These are phyloP conservation scores for Protodeltote pygarga DNA, from an alignment of 2,888 invertebrate genomes.

Conservation along the genomic window DNA sequence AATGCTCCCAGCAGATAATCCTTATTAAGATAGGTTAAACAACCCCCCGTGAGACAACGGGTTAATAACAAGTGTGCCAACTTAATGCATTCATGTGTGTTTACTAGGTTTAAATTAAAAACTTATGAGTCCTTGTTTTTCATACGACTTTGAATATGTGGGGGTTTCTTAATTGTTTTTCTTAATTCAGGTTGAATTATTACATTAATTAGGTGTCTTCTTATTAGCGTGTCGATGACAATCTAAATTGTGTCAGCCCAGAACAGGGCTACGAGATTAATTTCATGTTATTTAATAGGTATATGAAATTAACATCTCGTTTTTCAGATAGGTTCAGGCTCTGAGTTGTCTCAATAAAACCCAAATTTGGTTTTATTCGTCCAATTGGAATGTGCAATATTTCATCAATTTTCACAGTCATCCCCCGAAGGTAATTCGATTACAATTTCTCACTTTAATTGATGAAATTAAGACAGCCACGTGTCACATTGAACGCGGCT, in stretches of 20 bases:
- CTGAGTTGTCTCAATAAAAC: too few relatives aligned
- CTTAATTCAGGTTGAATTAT: neutral
- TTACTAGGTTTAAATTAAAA: conserved; percentile 27
- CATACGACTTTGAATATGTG: neutral
- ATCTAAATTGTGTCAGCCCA: too few relatives aligned
- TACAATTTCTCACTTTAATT: conserved; percentile 70
- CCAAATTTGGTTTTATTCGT: conserved; percentile 15
- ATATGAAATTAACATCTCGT: too few relatives aligned
- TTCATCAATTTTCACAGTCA: conserved; percentile 16
- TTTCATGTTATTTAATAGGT: too few relatives aligned
- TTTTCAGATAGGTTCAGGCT: too few relatives aligned
- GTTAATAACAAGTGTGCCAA: conserved; percentile 34
- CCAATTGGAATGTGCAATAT: conserved; percentile 8
- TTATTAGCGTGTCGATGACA: too few relatives aligned
- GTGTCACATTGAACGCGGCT: conserved; percentile 72
- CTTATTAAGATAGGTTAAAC: conserved; percentile 74
- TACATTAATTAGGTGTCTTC: too few relatives aligned
- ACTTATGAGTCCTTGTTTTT: neutral
- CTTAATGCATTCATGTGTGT: conserved; percentile 16
- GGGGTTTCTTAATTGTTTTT: neutral
- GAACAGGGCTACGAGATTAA: too few relatives aligned
- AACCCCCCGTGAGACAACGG: conserved; percentile 49
- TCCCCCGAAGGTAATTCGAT: conserved; percentile 60
- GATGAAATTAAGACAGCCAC: conserved; percentile 77
- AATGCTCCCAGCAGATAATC: conserved; percentile 73